Evolutionary conservation across 1,140 invertebrate species (phyloP).

Genomic region (Megathymus violae): DNA sequence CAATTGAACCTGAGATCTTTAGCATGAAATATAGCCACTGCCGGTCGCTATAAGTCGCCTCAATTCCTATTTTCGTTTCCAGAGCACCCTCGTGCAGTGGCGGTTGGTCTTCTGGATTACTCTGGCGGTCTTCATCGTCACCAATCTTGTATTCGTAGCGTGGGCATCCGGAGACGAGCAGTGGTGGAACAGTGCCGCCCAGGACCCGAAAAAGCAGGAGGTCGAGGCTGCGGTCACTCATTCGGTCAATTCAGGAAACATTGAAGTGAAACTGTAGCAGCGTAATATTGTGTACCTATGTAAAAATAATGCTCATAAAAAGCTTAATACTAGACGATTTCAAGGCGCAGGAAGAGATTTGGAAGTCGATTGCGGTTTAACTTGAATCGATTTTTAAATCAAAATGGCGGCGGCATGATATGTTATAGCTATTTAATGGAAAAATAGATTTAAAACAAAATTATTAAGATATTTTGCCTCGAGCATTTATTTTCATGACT

Average conservation of each 20-base stretch:
- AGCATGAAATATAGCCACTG: too few relatives aligned
- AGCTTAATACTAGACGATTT: background rate
- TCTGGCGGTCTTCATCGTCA: constrained; percentile 88
- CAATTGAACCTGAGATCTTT: too few relatives aligned
- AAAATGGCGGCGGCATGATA: too few relatives aligned
- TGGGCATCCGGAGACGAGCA: constrained; percentile 89
- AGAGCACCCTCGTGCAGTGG: constrained; percentile 92
- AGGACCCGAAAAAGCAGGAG: constrained; percentile 65
- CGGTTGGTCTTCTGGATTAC: constrained; percentile 93
- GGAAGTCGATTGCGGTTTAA: too few relatives aligned
- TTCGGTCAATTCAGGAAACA: constrained; percentile 56
- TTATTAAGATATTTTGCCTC: too few relatives aligned
- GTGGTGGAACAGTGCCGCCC: constrained; percentile 86
- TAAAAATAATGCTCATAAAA: too few relatives aligned
- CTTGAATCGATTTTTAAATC: constrained; percentile 16
- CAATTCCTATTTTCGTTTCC: constrained; percentile 58
- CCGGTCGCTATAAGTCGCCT: too few relatives aligned
- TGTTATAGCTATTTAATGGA: too few relatives aligned
- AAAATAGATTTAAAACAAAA: too few relatives aligned
- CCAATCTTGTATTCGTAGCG: constrained; percentile 89
- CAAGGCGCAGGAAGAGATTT: background rate
- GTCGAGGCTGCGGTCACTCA: constrained; percentile 42
- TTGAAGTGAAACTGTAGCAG: constrained; percentile 66
- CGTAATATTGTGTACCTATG: too few relatives aligned
- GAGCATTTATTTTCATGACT: too few relatives aligned